Base-by-base conservation (phyloP, 1,140 invertebrate species). In the Apocrypta bakeri region DNA sequence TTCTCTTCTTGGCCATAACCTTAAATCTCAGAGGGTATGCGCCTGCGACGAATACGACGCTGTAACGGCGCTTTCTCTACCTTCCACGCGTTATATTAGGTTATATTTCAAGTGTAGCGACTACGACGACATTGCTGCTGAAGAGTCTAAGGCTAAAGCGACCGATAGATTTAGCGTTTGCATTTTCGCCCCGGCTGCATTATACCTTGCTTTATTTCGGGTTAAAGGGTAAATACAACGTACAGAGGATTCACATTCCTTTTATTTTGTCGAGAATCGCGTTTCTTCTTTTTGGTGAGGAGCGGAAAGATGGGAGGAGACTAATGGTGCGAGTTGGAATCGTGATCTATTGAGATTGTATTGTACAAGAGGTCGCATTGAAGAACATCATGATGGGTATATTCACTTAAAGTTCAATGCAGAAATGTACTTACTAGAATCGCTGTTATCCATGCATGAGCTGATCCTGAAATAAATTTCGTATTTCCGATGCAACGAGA, bases 151-250 rank as follows among this genome's bases (percentile, higher is more conserved):
- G 40, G 42, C 48, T 40, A 71, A 68, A 68, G 17, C 73, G 68
- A 14, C 37, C 78, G 64, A 84, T 69, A 72, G 69, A 84, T 84
- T 81, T 84, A 72, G 33, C 69, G 25, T 31, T 63, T 79, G 73
- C 40, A 68, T 73, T 76, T 48, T 77, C 64, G 33, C 25, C 40
- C 68, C 17, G 21, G 37, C 17, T 66, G 56, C 31, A 75, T 75
- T 74, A 42, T 66, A n/a, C 37, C 69, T 8, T 75, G 74, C 61
- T 81, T 75, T 81, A 68, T 81, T 75, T 29, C 6, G 31, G 21
- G 24, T 1, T 25, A 29, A 29, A 2, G 63, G 48, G 17, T 37
- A 9, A 9, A 37, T 4, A 61, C 9, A 14, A 66, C 27, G 27
- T 9, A 2, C 0, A 66, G 63, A 27, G 63, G 63, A 4, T 66